Evolutionary conservation across 2,797 vertebrate genomes (phyloP).

Genomic region (Arnoldichthys spilopterus): DNA sequence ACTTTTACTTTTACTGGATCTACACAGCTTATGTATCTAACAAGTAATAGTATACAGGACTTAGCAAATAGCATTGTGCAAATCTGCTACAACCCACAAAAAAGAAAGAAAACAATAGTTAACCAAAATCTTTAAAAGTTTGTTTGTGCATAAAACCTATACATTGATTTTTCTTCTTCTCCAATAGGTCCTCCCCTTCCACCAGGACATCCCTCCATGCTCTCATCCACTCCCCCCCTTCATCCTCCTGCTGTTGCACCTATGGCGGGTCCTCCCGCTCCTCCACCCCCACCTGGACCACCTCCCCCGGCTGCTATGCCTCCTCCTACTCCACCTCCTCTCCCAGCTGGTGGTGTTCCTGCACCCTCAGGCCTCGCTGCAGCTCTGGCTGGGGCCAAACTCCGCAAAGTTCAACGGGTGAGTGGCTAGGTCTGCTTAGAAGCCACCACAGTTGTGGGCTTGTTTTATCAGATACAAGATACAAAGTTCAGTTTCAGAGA

Average conservation of each 20-base stretch:
- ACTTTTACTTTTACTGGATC: neutral
- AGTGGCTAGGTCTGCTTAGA: constrained; percentile 59
- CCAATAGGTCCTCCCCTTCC: constrained; percentile 86
- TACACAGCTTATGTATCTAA: neutral
- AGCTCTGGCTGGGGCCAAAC: constrained; percentile 95
- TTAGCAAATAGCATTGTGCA: too few relatives aligned
- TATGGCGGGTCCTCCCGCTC: constrained; percentile 86
- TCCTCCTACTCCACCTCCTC: constrained; percentile 82
- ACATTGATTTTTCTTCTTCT: constrained; percentile 51
- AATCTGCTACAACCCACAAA: too few relatives aligned
- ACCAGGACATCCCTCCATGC: constrained; percentile 84
- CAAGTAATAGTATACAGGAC: too few relatives aligned
- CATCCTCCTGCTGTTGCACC: constrained; percentile 71
- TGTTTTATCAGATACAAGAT: neutral
- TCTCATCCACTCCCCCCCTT: constrained; percentile 74
- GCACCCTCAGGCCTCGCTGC: constrained; percentile 90
- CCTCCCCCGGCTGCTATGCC: constrained; percentile 73
- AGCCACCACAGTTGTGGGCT: neutral
- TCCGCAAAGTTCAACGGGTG: constrained; percentile 95
- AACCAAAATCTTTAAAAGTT: neutral
- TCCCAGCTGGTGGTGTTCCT: constrained; percentile 84
- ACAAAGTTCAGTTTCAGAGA: neutral
- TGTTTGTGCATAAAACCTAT: neutral
- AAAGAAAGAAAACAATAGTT: neutral
- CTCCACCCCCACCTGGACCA: constrained; percentile 83